Percentiles rank a stretch among this genome's conserved stretches.
phyloP scores from a whole-genome alignment of 2,797 vertebrate genomes.

The Arctocebus calabarensis region DNA sequence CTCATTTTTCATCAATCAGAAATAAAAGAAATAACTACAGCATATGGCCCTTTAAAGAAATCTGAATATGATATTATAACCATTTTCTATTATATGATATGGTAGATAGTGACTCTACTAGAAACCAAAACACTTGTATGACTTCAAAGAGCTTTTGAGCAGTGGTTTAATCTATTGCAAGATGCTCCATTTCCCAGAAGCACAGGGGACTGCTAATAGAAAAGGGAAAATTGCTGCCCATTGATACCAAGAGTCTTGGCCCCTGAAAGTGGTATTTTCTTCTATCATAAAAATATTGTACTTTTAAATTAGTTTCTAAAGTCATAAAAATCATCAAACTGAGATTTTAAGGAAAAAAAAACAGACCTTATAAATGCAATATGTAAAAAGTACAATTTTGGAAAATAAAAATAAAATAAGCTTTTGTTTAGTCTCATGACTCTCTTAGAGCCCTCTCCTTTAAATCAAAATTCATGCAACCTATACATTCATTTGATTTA shows the following conservation, averaged over 20 bases:
- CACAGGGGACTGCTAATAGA: background rate
- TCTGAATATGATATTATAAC: background rate
- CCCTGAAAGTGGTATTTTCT: background rate
- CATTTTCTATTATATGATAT: background rate
- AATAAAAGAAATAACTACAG: background rate
- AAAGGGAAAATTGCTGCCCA: background rate
- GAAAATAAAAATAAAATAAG: background rate
- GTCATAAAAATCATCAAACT: background rate
- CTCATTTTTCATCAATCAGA: background rate
- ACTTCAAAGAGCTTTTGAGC: constrained; percentile 53
- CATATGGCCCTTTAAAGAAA: background rate
- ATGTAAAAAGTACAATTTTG: background rate
- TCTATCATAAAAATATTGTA: background rate
- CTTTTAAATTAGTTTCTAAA: constrained; percentile 49
- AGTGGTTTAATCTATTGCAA: background rate
- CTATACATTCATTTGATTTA: background rate
- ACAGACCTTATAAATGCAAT: background rate
- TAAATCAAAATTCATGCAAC: background rate
- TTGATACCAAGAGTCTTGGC: background rate
- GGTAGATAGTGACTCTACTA: background rate
- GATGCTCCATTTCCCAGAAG: background rate
- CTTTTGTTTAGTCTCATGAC: background rate
- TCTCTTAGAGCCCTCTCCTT: background rate
- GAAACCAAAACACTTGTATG: constrained; percentile 28
- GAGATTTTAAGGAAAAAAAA: background rate